These are phyloP conservation scores for Nemotelus nigrinus DNA, from an alignment of 2,888 invertebrate genomes.

Conservation along the genomic window DNA sequence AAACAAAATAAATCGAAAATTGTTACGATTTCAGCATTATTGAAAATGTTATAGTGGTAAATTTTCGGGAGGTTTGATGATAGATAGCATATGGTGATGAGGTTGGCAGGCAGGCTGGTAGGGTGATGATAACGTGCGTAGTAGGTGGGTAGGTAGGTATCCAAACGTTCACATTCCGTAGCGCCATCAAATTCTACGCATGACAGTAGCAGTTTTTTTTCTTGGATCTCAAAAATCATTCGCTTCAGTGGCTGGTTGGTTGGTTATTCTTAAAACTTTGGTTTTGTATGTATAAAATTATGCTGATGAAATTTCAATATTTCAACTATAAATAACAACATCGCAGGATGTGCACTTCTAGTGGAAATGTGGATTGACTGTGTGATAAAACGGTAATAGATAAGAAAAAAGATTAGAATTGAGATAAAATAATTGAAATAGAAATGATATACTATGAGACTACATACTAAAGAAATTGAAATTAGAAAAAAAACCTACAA, in stretches of 20 bases:
- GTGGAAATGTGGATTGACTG: constrained; percentile 54
- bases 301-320: constrained; percentile 19
- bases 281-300: not conserved
- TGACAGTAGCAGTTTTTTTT: no score
- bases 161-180: constrained; percentile 19
- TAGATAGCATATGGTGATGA: not conserved
- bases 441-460: no score
- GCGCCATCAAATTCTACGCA: constrained; percentile 13
- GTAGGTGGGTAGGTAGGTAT: not conserved
- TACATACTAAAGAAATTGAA: not conserved
- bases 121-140: not conserved
- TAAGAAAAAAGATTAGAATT: constrained; percentile 24
- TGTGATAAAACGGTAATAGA: constrained; percentile 39
- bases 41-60: not conserved
- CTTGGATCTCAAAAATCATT: no score
- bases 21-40: no score
- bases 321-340: constrained; percentile 18
- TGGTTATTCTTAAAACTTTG: no score
- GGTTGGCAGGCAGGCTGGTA: not conserved
- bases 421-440: constrained; percentile 4
- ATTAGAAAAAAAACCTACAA: constrained; percentile 16
- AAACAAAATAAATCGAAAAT: no score
- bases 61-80: not conserved
- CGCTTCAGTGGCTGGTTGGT: no score
- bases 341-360: constrained; percentile 50